Base-by-base conservation (phyloP, 2,797 vertebrate genomes). In the Cercopithecus mitis region DNA sequence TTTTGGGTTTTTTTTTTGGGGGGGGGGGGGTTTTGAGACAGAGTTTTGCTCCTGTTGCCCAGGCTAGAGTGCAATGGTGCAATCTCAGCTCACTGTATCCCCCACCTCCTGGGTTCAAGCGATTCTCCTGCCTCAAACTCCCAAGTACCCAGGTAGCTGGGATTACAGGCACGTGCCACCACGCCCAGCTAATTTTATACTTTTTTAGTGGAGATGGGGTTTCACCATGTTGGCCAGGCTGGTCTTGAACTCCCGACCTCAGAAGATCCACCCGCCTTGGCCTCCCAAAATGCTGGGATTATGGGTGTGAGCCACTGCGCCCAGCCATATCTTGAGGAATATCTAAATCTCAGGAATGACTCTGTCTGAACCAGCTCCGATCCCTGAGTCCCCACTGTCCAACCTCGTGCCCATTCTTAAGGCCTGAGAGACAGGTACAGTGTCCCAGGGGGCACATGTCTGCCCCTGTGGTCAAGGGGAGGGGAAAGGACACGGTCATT, bases 151-250 rank as follows among this genome's bases (percentile, higher is more conserved):
- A 67, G 15, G 15, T 67, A 67, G 61, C 61, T 67, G 61, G 61
- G 33, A 67, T 67, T 67, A n/a, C 61, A 67, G 61, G 61, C 61
- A n/a, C 1, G 3, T 17, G 7, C 61, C 33, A 67, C 61, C 61
- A 67, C 7, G 0, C 61, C 30, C 0, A 1, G 33, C 15, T 67
- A 67, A 19, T 67, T 19, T n/a, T n/a, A n/a, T 67, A n/a, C 17
- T n/a, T n/a, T 64, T 67, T n/a, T 67, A 67, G 7, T 67, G 33
- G 61, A 67, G 33, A n/a, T 7, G 7, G 61, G 33, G 33, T n/a
- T 67, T 67, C 1, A 4, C 61, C 33, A 67, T n/a, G 61, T 67
- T 67, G 61, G 33, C 15, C 61, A 67, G 61, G 15, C 61, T 67
- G 33, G 15, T 67, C 33, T 67, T 17, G 8, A 67, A 67, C 61